Percentiles rank a stretch among this genome's conserved stretches.
Evolutionary conservation across 2,113 vertebrate genomes (phyloP).

Genomic region (Hystrix brachyura): DNA sequence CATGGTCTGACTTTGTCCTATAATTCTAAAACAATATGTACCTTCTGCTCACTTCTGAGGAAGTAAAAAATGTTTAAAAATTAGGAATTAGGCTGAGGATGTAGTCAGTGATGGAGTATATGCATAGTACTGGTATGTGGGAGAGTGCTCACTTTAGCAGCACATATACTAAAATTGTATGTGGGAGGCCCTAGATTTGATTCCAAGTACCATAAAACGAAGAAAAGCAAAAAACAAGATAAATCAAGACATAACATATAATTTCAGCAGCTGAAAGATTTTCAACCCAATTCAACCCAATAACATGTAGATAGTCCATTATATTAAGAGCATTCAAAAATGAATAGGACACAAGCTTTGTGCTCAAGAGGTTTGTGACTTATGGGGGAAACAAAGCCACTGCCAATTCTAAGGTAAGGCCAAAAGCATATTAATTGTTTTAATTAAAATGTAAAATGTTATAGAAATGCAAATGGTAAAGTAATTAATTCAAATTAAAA

Average conservation of each 20-base stretch:
- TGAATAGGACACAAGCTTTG: neutral
- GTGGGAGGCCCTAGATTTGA: neutral
- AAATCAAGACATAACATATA: neutral
- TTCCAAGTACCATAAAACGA: neutral
- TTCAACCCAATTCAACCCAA: neutral
- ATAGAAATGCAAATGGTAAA: neutral
- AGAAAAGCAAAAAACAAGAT: neutral
- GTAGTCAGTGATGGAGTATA: neutral
- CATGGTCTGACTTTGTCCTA: neutral
- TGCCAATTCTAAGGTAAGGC: neutral
- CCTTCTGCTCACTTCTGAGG: neutral
- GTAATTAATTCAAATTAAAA: conserved; percentile 5
- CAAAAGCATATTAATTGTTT: conserved; percentile 42
- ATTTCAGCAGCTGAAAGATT: neutral
- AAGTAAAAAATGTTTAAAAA: neutral
- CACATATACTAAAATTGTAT: neutral
- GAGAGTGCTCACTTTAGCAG: no score
- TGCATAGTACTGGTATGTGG: neutral
- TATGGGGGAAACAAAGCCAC: neutral
- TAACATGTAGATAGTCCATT: neutral
- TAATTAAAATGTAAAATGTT: conserved; percentile 17
- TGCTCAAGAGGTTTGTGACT: neutral
- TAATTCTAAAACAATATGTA: neutral
- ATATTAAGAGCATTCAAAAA: neutral
- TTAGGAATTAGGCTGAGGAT: neutral